Base-by-base conservation (phyloP, 1,140 invertebrate genomes). In the Scaptodrosophila lebanonensis region DNA sequence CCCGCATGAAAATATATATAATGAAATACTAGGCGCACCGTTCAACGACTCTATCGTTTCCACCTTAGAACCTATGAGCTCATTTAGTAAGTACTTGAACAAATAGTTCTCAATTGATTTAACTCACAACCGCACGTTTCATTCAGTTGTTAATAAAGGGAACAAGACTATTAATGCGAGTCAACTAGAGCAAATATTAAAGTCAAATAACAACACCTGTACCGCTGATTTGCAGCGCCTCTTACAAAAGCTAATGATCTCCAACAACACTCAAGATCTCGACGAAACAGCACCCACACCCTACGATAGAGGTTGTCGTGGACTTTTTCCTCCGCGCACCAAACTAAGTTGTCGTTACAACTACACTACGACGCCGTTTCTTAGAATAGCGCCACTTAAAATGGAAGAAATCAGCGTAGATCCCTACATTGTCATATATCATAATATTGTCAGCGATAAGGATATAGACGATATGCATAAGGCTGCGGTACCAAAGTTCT, bases 391-490 rank as follows among this genome's bases (percentile, higher is more conserved):
- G 0, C 97, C 96, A 0, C 91, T 97, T 22, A 98, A 98, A 87
- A 91, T 96, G 79, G 98, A 99, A 87, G 91, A 96, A 71, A 90
- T 94, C 13, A 94, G 93, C 86, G 86, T 93, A 1, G 90, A 94
- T 18, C 98, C 97, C 0, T 90, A 92, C 51, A 93, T 99, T 59
- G 90, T 95, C 20, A 89, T 98, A 15, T 98, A 94, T 87, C 93
- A 98, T 85, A 91, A 98, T 72, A 92, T 98, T 5, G 90, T 99
- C 36, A 92, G 90, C 49, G 95, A 99, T 79, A 82, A 88, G 0
- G 97, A 99, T 88, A 98, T 99, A 56, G 90, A 93, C 40, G 89
- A 91, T 1, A 93, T 99, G 42, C 95, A 98, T 87, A 87, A 89
- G 82, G 86, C 95, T 73, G 92, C 95, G n/a, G 90, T 90, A 70